Conservation (phyloP, 2,888 invertebrate genomes). For the Sussaba pulchella region DNA sequence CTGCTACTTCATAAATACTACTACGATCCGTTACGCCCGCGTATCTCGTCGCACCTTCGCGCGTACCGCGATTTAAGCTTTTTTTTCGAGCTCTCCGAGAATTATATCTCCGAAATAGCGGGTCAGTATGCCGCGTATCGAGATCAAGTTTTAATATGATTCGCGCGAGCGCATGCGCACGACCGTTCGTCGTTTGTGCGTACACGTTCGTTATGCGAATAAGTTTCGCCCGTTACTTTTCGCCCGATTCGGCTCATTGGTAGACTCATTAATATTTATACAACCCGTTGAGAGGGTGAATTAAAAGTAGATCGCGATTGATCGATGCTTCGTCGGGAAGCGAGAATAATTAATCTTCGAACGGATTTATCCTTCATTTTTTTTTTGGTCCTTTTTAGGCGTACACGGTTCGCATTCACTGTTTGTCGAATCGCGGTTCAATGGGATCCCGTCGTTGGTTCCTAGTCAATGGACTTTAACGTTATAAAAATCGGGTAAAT, state of each 20-base stretch:
- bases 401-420: not conserved
- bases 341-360: conserved; percentile 38
- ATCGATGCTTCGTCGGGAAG: conserved; percentile 40
- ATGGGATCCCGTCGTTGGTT: no score
- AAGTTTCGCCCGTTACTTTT: conserved; percentile 57
- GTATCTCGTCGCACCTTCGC: conserved; percentile 17
- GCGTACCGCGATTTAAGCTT: no score
- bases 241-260: not conserved
- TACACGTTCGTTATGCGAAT: conserved; percentile 41
- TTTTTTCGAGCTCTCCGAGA: conserved; percentile 11
- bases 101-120: conserved; percentile 42
- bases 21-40: not conserved
- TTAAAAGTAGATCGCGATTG: conserved; percentile 39
- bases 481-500: no score
- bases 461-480: no score
- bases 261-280: conserved; percentile 58
- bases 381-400: not conserved
- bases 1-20: conserved; percentile 64
- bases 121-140: conserved; percentile 45
- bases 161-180: no score
- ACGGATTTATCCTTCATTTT: conserved; percentile 8
- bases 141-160: conserved; percentile 38
- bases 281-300: conserved; percentile 14
- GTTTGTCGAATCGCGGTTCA: conserved; percentile 1
- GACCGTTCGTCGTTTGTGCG: not conserved